A percentile compares a stretch with the other conserved stretches of the same genome.
phyloP scores from a whole-genome alignment of 2,113 vertebrate species.

The Hippolais icterina region DNA sequence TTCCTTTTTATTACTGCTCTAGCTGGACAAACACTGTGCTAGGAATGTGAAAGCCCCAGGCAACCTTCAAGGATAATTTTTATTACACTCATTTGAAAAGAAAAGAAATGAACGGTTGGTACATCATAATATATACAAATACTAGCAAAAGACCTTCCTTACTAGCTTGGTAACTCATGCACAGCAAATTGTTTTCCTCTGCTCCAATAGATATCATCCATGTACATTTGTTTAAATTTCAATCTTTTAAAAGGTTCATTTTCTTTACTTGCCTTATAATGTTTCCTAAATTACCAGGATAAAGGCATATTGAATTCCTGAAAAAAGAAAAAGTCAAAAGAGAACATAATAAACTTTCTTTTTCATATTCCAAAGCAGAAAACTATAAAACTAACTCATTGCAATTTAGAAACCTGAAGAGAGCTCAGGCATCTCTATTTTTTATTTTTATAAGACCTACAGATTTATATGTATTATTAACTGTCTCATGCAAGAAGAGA shows the following conservation, averaged over 20 bases:
- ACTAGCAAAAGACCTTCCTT: neutral
- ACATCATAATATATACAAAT: neutral
- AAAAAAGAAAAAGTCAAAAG: neutral
- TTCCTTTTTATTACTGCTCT: neutral
- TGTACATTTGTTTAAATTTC: neutral
- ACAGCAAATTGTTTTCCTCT: neutral
- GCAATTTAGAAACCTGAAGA: neutral
- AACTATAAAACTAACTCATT: neutral
- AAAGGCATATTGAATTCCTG: neutral
- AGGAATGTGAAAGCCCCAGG: neutral
- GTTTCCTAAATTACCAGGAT: neutral
- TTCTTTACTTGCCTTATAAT: neutral
- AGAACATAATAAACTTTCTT: neutral
- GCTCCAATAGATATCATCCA: neutral
- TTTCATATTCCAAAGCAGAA: neutral
- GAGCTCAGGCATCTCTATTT: neutral
- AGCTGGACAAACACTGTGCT: neutral
- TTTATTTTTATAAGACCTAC: neutral
- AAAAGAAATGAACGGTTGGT: neutral
- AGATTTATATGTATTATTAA: neutral
- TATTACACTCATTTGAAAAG: neutral
- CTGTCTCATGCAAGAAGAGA: neutral
- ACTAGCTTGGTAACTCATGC: neutral
- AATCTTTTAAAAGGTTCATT: neutral
- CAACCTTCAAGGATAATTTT: neutral